Evolutionary conservation across 2,113 vertebrate species (phyloP).

Genomic region (Myotis brandtii): DNA sequence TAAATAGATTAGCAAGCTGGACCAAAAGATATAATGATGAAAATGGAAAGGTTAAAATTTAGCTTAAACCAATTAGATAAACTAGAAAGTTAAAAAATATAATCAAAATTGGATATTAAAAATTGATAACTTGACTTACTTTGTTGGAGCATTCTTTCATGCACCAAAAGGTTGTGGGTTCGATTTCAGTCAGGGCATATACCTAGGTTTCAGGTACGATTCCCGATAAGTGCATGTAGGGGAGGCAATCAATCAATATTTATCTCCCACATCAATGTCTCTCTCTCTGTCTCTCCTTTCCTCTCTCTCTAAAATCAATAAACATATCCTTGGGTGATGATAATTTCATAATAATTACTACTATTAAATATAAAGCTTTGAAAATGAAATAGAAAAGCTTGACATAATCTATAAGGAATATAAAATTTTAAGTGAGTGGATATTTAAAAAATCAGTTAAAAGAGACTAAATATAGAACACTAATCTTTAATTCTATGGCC

Average conservation of each 20-base stretch:
- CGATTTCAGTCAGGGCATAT: not conserved
- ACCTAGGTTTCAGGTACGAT: not conserved
- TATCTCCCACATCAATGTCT: too few relatives aligned
- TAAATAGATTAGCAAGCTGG: not conserved
- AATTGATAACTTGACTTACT: not conserved
- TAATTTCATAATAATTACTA: not conserved
- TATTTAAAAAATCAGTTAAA: not conserved
- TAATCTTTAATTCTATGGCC: not conserved
- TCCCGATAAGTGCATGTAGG: not conserved
- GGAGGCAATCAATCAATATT: not conserved
- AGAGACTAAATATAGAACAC: not conserved
- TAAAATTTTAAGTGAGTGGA: not conserved
- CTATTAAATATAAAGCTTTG: not conserved
- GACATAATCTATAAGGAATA: not conserved
- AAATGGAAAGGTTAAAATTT: not conserved
- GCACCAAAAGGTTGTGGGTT: not conserved
- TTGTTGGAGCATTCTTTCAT: not conserved
- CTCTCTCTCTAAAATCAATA: not conserved
- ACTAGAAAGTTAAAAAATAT: not conserved
- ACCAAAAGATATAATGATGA: not conserved
- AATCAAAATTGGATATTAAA: not conserved
- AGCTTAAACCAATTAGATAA: not conserved
- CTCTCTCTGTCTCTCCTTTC: not conserved
- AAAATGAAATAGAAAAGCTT: not conserved
- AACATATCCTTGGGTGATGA: not conserved